Conservation (phyloP, 1,140 invertebrate species). For the Scaptomyza pallida region DNA sequence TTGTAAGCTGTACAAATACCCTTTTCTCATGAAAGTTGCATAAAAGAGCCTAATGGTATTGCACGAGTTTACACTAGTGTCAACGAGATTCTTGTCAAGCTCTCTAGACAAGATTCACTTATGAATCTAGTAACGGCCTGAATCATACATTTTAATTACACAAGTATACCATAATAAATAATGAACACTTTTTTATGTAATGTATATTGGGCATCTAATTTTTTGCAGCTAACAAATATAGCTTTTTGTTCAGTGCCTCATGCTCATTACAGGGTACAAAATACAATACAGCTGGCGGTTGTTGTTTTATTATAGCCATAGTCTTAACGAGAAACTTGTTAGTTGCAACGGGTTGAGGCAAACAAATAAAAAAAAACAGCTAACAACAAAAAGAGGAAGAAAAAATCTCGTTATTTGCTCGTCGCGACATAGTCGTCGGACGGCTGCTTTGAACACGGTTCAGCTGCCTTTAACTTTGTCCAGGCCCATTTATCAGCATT, state of each 20-base stretch:
- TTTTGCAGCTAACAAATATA: too few species aligned
- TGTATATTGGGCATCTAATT: too few species aligned
- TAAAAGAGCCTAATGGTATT: too few species aligned
- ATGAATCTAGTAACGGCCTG: too few species aligned
- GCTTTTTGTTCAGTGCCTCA: neutral
- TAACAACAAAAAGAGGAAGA: slow-evolving; percentile 2
- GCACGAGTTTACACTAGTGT: too few species aligned
- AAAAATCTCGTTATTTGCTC: slow-evolving; percentile 51
- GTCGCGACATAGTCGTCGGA: slow-evolving; percentile 60
- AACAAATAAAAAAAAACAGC: slow-evolving; percentile 30
- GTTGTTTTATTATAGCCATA: slow-evolving; percentile 74
- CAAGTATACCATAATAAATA: too few species aligned
- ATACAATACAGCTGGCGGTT: slow-evolving; percentile 42
- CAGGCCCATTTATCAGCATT: slow-evolving; percentile 72
- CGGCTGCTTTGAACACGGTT: slow-evolving; percentile 40
- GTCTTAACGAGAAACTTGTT: slow-evolving; percentile 82
- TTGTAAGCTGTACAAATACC: too few species aligned
- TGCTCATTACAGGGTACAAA: slow-evolving; percentile 17
- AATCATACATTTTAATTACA: too few species aligned
- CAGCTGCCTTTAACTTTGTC: slow-evolving; percentile 56
- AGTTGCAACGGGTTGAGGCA: slow-evolving; percentile 74
- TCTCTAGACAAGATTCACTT: too few species aligned
- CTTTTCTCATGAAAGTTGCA: too few species aligned
- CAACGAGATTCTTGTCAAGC: too few species aligned
- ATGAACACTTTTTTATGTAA: too few species aligned